Percentiles rank a stretch among this genome's conserved stretches.
Evolutionary conservation across 2,888 invertebrate genomes (phyloP).

Genomic region (Sarcophaga rosellei): DNA sequence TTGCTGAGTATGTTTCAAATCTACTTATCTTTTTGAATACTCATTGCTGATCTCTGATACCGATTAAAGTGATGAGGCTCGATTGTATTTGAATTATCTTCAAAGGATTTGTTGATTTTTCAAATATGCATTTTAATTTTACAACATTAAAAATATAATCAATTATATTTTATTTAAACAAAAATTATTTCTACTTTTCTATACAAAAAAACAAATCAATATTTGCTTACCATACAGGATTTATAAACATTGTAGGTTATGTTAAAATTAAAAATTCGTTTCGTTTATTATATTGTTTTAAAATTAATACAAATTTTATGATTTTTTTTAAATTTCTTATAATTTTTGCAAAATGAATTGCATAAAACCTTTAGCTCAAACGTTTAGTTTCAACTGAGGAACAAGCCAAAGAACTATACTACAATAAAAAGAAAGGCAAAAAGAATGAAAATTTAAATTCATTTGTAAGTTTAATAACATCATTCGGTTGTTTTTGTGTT

Average conservation of each 20-base stretch:
- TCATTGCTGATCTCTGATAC: no score
- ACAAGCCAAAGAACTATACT: slow-evolving; percentile 70
- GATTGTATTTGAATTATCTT: no score
- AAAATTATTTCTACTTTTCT: slow-evolving; percentile 34
- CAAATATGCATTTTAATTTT: slow-evolving; percentile 4
- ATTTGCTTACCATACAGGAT: slow-evolving; percentile 57
- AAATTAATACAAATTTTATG: slow-evolving; percentile 57
- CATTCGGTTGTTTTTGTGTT: slow-evolving; percentile 16
- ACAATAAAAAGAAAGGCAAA: slow-evolving; percentile 62
- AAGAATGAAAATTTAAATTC: slow-evolving; percentile 52
- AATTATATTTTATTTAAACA: slow-evolving; percentile 4
- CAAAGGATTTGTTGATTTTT: slow-evolving; percentile 36
- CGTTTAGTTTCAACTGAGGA: slow-evolving; percentile 78
- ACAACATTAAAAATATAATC: not conserved
- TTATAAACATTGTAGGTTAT: slow-evolving; percentile 50
- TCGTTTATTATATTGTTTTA: slow-evolving; percentile 82
- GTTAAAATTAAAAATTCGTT: slow-evolving; percentile 72
- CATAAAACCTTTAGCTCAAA: slow-evolving; percentile 73
- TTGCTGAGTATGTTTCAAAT: no score
- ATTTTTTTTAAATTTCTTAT: slow-evolving; percentile 45
- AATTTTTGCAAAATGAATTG: not conserved
- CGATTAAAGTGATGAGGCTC: no score
- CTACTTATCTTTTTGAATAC: no score
- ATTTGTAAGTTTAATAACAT: slow-evolving; percentile 73
- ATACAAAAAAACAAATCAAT: slow-evolving; percentile 14